phyloP scores from a whole-genome alignment of 2,113 vertebrate genomes.

The Lasiurus cinereus region DNA sequence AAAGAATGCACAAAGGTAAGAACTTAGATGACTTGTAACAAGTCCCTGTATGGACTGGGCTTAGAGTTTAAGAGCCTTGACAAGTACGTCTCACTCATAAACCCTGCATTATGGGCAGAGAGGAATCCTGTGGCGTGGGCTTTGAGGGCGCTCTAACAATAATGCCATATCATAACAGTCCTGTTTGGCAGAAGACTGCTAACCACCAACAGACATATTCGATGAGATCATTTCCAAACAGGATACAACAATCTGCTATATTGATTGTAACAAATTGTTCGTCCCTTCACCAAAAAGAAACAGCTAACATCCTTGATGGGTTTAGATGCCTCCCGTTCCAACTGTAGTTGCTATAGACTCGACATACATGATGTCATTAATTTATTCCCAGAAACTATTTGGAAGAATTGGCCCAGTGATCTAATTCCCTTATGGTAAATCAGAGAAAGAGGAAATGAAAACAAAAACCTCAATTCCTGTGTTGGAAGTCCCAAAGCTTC shows the following conservation, averaged over 20 bases:
- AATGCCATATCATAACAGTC: slow-evolving; percentile 32
- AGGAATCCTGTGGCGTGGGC: slow-evolving; percentile 25
- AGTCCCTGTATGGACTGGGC: not conserved
- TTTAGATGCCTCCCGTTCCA: not conserved
- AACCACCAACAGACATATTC: slow-evolving; percentile 83
- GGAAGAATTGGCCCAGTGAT: slow-evolving; percentile 18
- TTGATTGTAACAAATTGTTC: slow-evolving; percentile 84
- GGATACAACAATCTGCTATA: slow-evolving; percentile 87
- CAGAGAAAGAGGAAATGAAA: slow-evolving; percentile 61
- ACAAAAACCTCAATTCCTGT: not conserved
- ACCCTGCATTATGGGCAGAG: not conserved
- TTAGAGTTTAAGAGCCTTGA: not conserved
- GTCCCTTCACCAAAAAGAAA: not conserved
- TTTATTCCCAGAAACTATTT: not conserved
- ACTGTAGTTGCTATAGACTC: not conserved
- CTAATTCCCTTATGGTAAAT: slow-evolving; percentile 45
- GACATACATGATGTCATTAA: slow-evolving; percentile 23
- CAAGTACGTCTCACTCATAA: not conserved
- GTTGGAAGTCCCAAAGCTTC: not conserved
- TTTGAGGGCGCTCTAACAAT: slow-evolving; percentile 61
- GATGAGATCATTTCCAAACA: slow-evolving; percentile 90
- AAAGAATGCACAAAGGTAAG: not conserved
- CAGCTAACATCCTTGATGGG: slow-evolving; percentile 28
- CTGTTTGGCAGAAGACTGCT: slow-evolving; percentile 78
- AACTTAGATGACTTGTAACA: not conserved